A percentile compares a stretch with the other conserved stretches of the same genome.
Evolutionary conservation across 2,797 vertebrate species (phyloP).

Genomic region (Acanthurus lineatus): DNA sequence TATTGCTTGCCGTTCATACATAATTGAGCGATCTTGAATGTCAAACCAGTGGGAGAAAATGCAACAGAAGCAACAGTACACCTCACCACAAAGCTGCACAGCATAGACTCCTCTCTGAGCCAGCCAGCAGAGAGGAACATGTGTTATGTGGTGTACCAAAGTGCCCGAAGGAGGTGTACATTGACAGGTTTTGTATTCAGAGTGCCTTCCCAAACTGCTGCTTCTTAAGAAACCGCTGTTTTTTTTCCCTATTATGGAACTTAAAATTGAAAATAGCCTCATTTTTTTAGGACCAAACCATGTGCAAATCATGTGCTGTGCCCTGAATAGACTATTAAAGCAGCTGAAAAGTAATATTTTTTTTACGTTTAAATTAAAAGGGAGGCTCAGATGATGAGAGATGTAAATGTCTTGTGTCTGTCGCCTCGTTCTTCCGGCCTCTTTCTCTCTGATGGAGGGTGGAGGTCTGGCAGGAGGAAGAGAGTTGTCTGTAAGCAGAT

Average conservation of each 20-base stretch:
- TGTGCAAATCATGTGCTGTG: conserved; percentile 16
- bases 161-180: conserved; percentile 75
- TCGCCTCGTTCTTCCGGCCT: conserved; percentile 45
- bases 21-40: conserved; percentile 91
- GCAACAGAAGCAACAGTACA: conserved; percentile 85
- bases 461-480: conserved; percentile 71
- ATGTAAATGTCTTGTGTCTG: conserved; percentile 28
- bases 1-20: conserved; percentile 91
- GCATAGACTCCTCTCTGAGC: conserved; percentile 71
- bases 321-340: not conserved
- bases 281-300: not conserved
- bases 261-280: not conserved
- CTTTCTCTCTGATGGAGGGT: conserved; percentile 54
- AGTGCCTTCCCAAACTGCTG: conserved; percentile 57
- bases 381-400: conserved; percentile 29
- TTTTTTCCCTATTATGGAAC: not conserved
- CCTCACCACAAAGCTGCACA: conserved; percentile 83
- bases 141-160: conserved; percentile 83
- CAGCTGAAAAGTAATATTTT: not conserved
- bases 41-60: conserved; percentile 90
- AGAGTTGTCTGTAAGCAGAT: conserved; percentile 79
- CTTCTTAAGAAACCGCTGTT: conserved; percentile 52
- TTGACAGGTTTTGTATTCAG: conserved; percentile 65
- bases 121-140: conserved; percentile 74
- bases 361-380: conserved; percentile 12